Percentiles rank a stretch among this genome's conserved stretches.
Conservation (phyloP, 2,113 vertebrate genomes). For the Calyptomena viridis region DNA sequence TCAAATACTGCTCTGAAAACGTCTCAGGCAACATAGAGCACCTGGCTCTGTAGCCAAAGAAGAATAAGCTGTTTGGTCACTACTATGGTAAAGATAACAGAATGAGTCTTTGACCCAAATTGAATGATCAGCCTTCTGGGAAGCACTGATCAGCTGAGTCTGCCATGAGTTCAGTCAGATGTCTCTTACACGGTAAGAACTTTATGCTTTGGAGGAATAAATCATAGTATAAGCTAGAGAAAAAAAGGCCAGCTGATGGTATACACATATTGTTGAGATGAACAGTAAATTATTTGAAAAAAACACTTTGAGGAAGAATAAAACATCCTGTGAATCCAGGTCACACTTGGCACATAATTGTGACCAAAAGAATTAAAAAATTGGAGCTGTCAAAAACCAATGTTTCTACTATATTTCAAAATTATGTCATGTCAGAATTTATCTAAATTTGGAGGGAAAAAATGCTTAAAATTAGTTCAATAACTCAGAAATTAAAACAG, state of each 20-base stretch:
- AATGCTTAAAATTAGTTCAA: slow-evolving; percentile 11
- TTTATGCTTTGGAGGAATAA: neutral
- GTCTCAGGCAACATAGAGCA: neutral
- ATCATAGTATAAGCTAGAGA: neutral
- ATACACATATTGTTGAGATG: neutral
- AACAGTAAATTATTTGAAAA: neutral
- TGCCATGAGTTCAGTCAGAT: neutral
- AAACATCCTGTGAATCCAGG: slow-evolving; percentile 13
- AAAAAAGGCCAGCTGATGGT: neutral
- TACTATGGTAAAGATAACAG: neutral
- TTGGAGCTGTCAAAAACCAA: slow-evolving; percentile 21
- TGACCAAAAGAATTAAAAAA: slow-evolving; percentile 35
- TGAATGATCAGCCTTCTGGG: neutral
- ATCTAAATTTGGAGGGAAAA: neutral
- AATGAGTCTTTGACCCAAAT: neutral
- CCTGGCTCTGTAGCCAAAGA: neutral
- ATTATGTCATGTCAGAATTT: slow-evolving; percentile 23
- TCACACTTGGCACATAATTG: neutral
- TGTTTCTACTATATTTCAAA: slow-evolving; percentile 25
- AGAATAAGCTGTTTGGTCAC: neutral
- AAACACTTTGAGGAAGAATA: neutral
- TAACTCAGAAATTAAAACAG: slow-evolving; percentile 27
- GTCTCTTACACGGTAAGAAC: neutral
- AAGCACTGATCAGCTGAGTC: neutral
- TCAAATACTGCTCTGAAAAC: neutral